Evolutionary conservation across 2,888 invertebrate species (phyloP), one percentile per base, ranked within the genome.

Genomic region (Mactromeris polynyma): DNA sequence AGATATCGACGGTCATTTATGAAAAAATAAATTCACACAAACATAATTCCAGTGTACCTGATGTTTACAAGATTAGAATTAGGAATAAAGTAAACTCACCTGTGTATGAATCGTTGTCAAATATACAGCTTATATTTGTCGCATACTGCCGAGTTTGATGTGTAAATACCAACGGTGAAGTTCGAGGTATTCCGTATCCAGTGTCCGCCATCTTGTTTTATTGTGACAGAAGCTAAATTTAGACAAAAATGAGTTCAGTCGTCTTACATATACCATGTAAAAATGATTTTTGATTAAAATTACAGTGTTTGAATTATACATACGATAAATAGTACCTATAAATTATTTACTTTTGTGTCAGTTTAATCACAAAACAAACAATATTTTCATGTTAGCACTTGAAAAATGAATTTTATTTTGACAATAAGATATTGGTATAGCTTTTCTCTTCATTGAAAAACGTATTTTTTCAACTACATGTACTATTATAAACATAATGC

Each of bases 41-140:
- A n/a, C n/a, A n/a, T n/a, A n/a, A n/a, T n/a, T n/a, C n/a, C n/a
- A n/a, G n/a, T n/a, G n/a, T n/a, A n/a, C n/a, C n/a, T n/a, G n/a
- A n/a, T n/a, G n/a, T n/a, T n/a, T n/a, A n/a, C n/a, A n/a, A n/a
- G n/a, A n/a, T n/a, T n/a, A n/a, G n/a, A n/a, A n/a, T n/a, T n/a
- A n/a, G n/a, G n/a, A n/a, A n/a, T n/a, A n/a, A n/a, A n/a, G 1
- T 26, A 2, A 9, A 77, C 81, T 78, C 69, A 83, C 88, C 88
- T 69, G 88, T 88, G 46, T 85, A 88, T 1, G 88, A 83, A 40
- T 88, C 88, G 51, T 88, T 88, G 69, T 85, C 83, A 64, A 83
- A 79, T 33, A 88, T 79, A 83, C 88, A 88, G 26, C 42, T 83
- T 7, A 79, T 69, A 21, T 82, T 36, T 9, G 19, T 77, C 11